These are phyloP conservation scores for Delia radicum DNA, from an alignment of 1,140 invertebrate species.

Conservation along the genomic window DNA sequence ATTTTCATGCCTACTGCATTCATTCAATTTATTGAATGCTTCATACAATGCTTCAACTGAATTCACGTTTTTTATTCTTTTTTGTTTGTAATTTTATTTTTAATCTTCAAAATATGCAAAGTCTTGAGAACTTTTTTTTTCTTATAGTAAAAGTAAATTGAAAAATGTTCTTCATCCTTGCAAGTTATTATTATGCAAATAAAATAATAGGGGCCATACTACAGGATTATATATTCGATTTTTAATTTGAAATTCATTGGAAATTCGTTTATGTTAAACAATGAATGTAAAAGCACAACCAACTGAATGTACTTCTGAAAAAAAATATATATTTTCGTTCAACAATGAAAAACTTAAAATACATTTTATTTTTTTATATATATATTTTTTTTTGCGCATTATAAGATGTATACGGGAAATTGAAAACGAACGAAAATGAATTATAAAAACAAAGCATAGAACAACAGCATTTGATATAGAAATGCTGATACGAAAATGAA, in stretches of 20 bases:
- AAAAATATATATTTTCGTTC: not conserved
- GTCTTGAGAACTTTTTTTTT: conserved; percentile 1
- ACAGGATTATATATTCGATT: conserved; percentile 13
- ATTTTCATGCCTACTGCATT: not conserved
- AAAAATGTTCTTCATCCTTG: conserved; percentile 16
- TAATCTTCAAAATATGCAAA: conserved; percentile 11
- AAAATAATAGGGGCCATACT: conserved; percentile 16
- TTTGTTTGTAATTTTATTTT: not conserved
- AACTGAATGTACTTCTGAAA: not conserved
- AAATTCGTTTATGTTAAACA: not conserved
- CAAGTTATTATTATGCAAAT: conserved; percentile 22
- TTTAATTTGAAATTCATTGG: conserved; percentile 20
- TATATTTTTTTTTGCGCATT: not conserved
- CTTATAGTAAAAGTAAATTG: not conserved
- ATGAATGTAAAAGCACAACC: conserved; percentile 5
- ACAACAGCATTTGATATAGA: not conserved
- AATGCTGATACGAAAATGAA: conserved; percentile 18
- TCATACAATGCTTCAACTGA: not conserved
- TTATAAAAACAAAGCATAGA: not conserved
- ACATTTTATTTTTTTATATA: not conserved
- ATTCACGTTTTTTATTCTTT: not conserved
- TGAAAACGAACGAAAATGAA: not conserved
- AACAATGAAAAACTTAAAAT: not conserved
- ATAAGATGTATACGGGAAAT: not conserved
- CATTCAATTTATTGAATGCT: not conserved